Evolutionary conservation across 92 coral and sea anemone genomes (phyloP).

Genomic region (Metridium senile): DNA sequence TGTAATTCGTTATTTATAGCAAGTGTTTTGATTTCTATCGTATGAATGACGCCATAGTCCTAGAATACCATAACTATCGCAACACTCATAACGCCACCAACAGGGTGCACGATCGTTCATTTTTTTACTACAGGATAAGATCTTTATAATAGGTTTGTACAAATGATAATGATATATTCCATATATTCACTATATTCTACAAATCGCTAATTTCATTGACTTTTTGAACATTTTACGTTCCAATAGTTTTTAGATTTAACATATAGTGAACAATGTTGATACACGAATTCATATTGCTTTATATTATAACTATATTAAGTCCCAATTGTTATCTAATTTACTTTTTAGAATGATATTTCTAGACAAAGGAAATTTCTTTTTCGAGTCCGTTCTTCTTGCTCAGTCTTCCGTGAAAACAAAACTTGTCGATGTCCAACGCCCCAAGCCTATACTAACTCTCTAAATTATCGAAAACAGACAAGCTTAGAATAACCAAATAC

Average conservation of each 20-base stretch:
- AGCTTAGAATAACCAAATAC: background rate
- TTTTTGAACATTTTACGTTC: too few species aligned
- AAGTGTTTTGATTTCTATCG: conserved; percentile 27
- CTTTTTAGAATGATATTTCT: conserved; percentile 5
- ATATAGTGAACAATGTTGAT: too few species aligned
- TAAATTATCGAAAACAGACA: background rate
- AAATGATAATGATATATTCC: background rate
- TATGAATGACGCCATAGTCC: conserved; percentile 27
- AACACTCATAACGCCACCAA: background rate
- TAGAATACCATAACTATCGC: conserved; percentile 7
- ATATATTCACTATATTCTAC: too few species aligned
- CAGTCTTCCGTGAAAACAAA: conserved; percentile 28
- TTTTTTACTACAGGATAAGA: background rate
- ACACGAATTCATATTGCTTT: background rate
- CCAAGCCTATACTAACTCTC: conserved; percentile 6
- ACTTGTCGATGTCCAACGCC: conserved; percentile 6
- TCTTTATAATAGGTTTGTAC: background rate
- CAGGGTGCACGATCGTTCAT: background rate
- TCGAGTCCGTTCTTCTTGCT: conserved; percentile 14
- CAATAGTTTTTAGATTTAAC: too few species aligned
- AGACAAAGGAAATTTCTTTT: conserved; percentile 16
- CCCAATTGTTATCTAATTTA: background rate
- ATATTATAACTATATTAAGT: background rate
- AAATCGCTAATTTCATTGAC: too few species aligned
- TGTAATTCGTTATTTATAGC: conserved; percentile 20